Conservation (phyloP, 2,797 vertebrate species). For the Enteromius anoplus region DNA sequence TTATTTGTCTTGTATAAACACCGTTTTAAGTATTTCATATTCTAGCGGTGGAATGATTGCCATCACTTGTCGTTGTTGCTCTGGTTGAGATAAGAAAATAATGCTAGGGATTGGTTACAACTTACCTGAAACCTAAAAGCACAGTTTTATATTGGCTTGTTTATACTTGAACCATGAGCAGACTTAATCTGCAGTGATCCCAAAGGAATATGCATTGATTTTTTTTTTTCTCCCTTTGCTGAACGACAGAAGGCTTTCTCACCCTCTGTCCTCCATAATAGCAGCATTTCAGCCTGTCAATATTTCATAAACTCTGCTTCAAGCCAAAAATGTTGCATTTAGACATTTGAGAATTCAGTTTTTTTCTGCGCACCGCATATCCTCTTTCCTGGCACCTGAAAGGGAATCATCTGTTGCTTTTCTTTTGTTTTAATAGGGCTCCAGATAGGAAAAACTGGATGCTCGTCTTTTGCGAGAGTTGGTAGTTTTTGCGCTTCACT, state of each 20-base stretch:
- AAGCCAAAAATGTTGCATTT: conserved; percentile 37
- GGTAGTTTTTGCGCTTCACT: background rate
- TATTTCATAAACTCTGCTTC: conserved; percentile 35
- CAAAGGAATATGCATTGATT: conserved; percentile 18
- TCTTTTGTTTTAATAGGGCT: conserved; percentile 19
- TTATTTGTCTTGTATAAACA: background rate
- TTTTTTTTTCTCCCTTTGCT: background rate
- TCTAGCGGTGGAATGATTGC: conserved; percentile 13
- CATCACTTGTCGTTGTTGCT: background rate
- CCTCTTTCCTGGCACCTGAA: background rate
- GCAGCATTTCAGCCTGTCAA: conserved; percentile 28
- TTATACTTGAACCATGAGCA: conserved; percentile 28
- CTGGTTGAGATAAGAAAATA: background rate
- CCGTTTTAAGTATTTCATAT: conserved; percentile 1
- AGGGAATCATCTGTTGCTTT: conserved; percentile 10
- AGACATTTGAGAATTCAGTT: conserved; percentile 13
- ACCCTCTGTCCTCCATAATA: conserved; percentile 17
- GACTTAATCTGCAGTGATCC: conserved; percentile 28
- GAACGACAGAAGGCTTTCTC: conserved; percentile 10
- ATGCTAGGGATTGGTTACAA: background rate
- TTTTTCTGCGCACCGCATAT: background rate
- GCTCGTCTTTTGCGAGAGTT: background rate
- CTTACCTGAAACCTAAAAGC: conserved; percentile 24
- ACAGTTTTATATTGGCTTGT: conserved; percentile 50
- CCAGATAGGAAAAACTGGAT: background rate